A percentile compares a stretch with the other conserved stretches of the same genome.
Conservation (phyloP, 2,888 invertebrate species). For the Agrenia bidenticulata region DNA sequence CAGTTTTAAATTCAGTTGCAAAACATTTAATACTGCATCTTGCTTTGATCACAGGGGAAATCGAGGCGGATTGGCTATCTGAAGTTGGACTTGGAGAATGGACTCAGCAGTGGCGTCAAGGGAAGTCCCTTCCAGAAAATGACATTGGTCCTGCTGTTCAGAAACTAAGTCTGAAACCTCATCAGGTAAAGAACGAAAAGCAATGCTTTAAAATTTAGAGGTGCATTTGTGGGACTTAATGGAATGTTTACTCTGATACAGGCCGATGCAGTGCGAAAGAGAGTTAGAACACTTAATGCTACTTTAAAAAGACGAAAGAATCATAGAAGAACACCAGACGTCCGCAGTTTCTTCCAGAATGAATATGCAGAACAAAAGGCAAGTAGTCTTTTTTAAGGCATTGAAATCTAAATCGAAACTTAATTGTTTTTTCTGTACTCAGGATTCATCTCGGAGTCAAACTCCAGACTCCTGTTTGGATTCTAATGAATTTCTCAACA, state of each 20-base stretch:
- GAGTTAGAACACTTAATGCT: constrained; percentile 74
- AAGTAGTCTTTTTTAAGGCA: constrained; percentile 12
- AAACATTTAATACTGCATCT: not conserved
- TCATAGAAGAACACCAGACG: constrained; percentile 51
- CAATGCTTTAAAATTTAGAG: constrained; percentile 4
- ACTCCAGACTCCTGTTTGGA: constrained; percentile 81
- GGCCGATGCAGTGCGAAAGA: constrained; percentile 73
- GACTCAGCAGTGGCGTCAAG: constrained; percentile 52
- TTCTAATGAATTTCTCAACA: constrained; percentile 58
- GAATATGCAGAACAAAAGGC: constrained; percentile 52
- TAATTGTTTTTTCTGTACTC: not conserved
- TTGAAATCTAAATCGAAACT: not conserved
- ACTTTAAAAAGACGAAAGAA: constrained; percentile 67
- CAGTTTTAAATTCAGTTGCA: no score
- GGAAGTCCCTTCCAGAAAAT: constrained; percentile 52
- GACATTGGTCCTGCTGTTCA: constrained; percentile 53
- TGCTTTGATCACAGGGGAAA: constrained; percentile 40
- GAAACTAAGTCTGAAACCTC: constrained; percentile 52
- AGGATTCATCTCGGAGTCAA: constrained; percentile 70
- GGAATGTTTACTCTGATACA: constrained; percentile 54
- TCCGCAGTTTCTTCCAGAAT: constrained; percentile 52
- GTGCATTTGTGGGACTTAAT: not conserved
- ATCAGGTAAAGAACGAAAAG: constrained; percentile 43
- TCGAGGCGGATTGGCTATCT: constrained; percentile 52
- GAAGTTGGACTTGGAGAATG: constrained; percentile 52